phyloP scores from a whole-genome alignment of 2,113 vertebrate genomes.

The Pongo abelii region DNA sequence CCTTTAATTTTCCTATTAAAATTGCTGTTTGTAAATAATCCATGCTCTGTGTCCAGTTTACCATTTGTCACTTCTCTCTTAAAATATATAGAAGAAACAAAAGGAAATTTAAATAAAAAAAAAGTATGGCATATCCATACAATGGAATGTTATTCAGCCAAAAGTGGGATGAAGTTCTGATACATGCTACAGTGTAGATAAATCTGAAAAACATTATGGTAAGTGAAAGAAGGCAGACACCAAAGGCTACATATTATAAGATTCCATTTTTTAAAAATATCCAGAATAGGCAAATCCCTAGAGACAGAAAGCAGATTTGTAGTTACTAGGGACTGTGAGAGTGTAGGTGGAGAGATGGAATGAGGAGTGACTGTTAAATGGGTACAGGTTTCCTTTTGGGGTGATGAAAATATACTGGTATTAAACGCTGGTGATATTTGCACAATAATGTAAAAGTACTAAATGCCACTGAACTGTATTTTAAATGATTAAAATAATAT shows the following conservation, averaged over 20 bases:
- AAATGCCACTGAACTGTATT: not conserved
- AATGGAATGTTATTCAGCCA: not conserved
- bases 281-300: not conserved
- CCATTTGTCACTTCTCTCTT: not conserved
- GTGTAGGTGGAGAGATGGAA: rapidly evolving
- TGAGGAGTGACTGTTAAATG: not conserved
- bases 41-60: not conserved
- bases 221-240: not conserved
- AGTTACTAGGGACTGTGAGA: not conserved
- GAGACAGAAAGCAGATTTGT: not conserved
- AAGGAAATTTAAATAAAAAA: not conserved
- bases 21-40: not conserved
- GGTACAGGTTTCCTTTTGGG: not conserved
- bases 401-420: not conserved
- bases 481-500: not conserved
- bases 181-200: not conserved
- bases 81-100: not conserved
- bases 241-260: not conserved
- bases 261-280: not conserved
- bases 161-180: not conserved
- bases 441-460: not conserved
- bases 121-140: not conserved
- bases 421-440: not conserved
- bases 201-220: not conserved
- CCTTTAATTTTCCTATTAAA: not conserved